Conservation (phyloP, 2,113 vertebrate genomes). For the Psephotus haematonotus region DNA sequence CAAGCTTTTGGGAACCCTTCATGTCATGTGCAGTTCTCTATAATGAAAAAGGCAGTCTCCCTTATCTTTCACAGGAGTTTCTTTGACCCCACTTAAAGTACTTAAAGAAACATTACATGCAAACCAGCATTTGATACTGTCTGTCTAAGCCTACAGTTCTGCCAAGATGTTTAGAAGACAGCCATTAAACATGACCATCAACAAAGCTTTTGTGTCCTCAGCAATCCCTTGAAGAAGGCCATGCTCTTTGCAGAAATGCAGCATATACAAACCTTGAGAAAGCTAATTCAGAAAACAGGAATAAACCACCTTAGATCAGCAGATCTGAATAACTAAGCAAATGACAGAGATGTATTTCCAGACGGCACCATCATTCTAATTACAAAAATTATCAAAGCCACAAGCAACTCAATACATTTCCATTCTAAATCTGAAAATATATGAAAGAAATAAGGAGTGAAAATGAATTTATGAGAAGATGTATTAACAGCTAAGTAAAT, state of each 20-base stretch:
- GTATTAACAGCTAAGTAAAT: background rate
- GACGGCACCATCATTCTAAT: background rate
- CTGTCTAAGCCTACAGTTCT: background rate
- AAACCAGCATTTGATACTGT: background rate
- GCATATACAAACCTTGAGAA: background rate
- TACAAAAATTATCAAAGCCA: background rate
- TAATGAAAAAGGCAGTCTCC: background rate
- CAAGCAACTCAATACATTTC: background rate
- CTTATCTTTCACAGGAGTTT: background rate
- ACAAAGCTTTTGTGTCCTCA: background rate
- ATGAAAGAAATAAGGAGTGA: background rate
- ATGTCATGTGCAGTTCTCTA: background rate
- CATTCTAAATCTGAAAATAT: background rate
- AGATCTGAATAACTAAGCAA: background rate
- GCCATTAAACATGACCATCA: background rate
- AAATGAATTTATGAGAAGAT: background rate
- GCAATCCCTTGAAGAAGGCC: background rate
- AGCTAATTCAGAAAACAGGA: background rate
- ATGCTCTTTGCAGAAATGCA: background rate
- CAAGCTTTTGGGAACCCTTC: background rate
- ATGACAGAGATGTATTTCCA: background rate
- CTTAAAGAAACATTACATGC: background rate
- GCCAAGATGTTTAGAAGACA: background rate
- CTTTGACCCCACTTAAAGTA: background rate
- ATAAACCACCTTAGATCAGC: background rate